phyloP scores from a whole-genome alignment of 2,797 vertebrate genomes.

The Pangasius macronema region DNA sequence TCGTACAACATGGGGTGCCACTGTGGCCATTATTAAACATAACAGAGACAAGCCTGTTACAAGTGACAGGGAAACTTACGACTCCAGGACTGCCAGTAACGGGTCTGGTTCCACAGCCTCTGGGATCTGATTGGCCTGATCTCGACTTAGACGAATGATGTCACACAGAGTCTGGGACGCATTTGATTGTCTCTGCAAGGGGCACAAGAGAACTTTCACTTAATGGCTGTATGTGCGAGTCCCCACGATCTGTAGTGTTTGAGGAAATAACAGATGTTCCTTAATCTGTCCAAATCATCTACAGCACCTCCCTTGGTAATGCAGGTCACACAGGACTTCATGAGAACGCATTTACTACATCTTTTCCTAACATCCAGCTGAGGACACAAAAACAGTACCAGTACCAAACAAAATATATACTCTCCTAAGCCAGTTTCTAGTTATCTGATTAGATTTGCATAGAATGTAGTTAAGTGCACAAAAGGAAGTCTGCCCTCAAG shows the following conservation, averaged over 20 bases:
- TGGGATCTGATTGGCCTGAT: constrained; percentile 91
- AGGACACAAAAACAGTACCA: not conserved
- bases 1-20: too few species aligned
- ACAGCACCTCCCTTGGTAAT: too few species aligned
- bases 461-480: not conserved
- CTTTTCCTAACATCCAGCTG: not conserved
- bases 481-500: not conserved
- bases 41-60: not conserved
- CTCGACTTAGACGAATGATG: constrained; percentile 92
- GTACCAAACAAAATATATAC: not conserved
- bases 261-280: not conserved
- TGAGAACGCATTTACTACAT: not conserved
- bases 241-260: not conserved
- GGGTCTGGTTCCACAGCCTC: constrained; percentile 88
- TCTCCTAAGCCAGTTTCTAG: too few species aligned
- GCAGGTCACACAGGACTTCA: not conserved
- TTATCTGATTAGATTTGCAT: not conserved
- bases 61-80: constrained; percentile 81
- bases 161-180: constrained; percentile 97
- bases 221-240: not conserved
- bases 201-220: constrained; percentile 5
- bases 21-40: not conserved
- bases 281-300: not conserved
- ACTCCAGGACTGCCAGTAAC: constrained; percentile 87
- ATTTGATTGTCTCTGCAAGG: constrained; percentile 87